Evolutionary conservation across 2,113 vertebrate genomes (phyloP), one percentile per base, ranked within the genome.

Genomic region (Petroica traversi): DNA sequence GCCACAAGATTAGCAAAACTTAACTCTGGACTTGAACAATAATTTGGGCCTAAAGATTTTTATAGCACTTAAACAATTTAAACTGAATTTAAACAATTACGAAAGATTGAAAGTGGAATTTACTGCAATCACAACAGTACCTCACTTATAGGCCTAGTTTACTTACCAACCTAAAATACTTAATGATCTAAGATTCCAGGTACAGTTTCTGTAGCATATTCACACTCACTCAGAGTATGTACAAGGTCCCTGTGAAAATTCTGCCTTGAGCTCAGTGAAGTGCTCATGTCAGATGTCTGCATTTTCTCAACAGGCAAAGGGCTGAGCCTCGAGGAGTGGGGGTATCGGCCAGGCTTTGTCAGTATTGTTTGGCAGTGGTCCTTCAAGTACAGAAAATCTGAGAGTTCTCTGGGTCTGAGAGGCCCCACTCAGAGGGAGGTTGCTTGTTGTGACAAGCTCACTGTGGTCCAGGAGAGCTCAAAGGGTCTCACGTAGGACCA

Each of bases 241-340:
- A 31, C 40, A 25, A 46, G 29, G n/a, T 25, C 15, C 20, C n/a
- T 68, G 54, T 41, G 40, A 75, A 34, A 75, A 54, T 48, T 54
- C 41, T 46, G 54, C 18, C 25, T 68, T 0, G 0, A 40, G 29
- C 22, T 74, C 11, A 11, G 52, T 34, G 29, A 54, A 13, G 18
- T 61, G 25, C n/a, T 45, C 24, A 12, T n/a, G 8, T 34, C 24
- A 20, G 20, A 20, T 38, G 9, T 40, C 46, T 52, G 29, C 52
- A 34, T 40, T 29, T 54, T 61, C n/a, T 75, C 54, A 31, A 40
- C 8, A 12, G 25, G 20, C 14, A 34, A 66, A 67, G 11, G 14
- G 18, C 4, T 40, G n/a, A 58, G 33, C 36, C 28, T 59, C 0
- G 0, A 67, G 52, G 8, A 54, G 2, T 12, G 4, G 6, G 2